Percentiles rank a stretch among this genome's conserved stretches.
These are phyloP conservation scores for Bufotes viridis DNA, from an alignment of 2,797 vertebrate species.

Conservation along the genomic window DNA sequence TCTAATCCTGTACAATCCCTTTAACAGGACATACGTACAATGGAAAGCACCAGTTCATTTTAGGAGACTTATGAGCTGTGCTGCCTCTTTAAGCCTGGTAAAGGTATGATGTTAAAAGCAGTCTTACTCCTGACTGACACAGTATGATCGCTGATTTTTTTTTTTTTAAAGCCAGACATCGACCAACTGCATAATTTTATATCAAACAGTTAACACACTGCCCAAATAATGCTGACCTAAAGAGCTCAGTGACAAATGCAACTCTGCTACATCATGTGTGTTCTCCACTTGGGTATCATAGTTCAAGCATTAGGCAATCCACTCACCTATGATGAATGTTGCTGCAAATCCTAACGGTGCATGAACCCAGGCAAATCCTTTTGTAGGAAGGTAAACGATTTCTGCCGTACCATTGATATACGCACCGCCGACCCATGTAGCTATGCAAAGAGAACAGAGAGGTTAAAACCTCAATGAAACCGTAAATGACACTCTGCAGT, in stretches of 20 bases:
- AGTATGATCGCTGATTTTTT: neutral
- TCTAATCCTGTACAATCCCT: too few relatives aligned
- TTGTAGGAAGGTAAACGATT: conserved; percentile 44
- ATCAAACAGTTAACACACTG: too few relatives aligned
- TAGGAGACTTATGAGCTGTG: too few relatives aligned
- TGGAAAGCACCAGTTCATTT: too few relatives aligned
- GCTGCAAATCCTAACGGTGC: conserved; percentile 48
- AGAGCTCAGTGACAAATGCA: neutral
- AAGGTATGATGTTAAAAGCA: neutral
- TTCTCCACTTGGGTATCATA: neutral
- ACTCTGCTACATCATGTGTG: neutral
- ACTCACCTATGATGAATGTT: conserved; percentile 30
- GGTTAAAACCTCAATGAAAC: neutral
- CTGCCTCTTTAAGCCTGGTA: neutral
- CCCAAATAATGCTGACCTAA: too few relatives aligned
- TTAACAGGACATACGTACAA: too few relatives aligned
- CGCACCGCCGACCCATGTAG: conserved; percentile 64
- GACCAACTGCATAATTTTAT: too few relatives aligned
- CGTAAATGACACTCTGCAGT: too few relatives aligned
- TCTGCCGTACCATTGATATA: conserved; percentile 64
- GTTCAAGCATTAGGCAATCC: neutral
- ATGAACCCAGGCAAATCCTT: conserved; percentile 49
- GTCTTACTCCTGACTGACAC: neutral
- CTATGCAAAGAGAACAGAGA: conserved; percentile 33
- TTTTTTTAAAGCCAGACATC: too few relatives aligned